Evolutionary conservation across 2,113 vertebrate genomes (phyloP), one percentile per base, ranked within the genome.

Genomic region (Telmatochromis sp.): DNA sequence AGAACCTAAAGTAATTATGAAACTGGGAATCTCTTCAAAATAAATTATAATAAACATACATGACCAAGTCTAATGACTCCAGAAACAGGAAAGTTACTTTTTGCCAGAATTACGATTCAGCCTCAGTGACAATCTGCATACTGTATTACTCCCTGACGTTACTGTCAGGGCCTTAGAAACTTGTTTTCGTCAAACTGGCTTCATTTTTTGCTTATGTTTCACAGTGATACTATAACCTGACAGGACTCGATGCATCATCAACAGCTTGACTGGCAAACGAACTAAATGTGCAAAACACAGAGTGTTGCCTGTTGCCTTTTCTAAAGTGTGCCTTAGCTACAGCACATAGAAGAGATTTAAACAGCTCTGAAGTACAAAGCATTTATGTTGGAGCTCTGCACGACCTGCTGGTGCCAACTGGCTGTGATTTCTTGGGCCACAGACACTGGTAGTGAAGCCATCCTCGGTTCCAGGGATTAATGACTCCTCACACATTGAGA

Each of bases 391-490:
- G 87, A 82, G 87, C 92, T 91, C 84, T 68, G 87, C 83, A 87
- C 93, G 93, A 95, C 93, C 91, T 82, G 81, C 75, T 87, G 91
- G 94, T 95, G 95, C 95, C 94, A 95, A 89, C 89, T 83, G 92
- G 90, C 92, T 89, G 95, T 94, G 95, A 95, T 95, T 95, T 95
- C 93, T 91, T 85, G 83, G 87, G 86, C 92, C 92, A 91, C 84
- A 95, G 95, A 95, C 94, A 87, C 83, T 85, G 86, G 81, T 82
- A 89, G 89, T 89, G 89, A 93, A 94, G 91, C 90, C 88, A 82
- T 85, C 90, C 88, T 86, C 17, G 51, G 90, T 93, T 92, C 88
- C 58, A 78, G 93, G 95, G 94, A 97, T 96, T 96, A 96, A 97
- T 96, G 95, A 94, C 94, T 96, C 88, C 84, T 96, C 88, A 73